Evolutionary conservation across 30 jellyfish, hydroid and myxozoan genomes (phyloP), one percentile per base, ranked within the genome.

Genomic region (Clytia hemisphaerica): DNA sequence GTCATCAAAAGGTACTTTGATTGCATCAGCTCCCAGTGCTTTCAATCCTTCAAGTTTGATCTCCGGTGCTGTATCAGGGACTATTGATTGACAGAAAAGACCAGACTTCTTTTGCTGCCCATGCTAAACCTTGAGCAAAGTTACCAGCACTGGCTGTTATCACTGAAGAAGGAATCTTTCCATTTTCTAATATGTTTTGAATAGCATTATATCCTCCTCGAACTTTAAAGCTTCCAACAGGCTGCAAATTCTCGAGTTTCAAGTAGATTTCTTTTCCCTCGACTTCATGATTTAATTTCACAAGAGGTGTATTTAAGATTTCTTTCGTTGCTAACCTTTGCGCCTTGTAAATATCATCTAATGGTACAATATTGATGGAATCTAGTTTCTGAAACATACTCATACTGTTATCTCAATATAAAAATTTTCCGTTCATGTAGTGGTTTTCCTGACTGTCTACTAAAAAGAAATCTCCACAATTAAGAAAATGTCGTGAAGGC

Each of bases 181-280:
- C 71, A 66, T 44, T 45, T 7, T 40, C 26, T 10, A 2, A 24
- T 34, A 16, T 4, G 25, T 66, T 38, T 14, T 0, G 31, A 3
- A 66, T 40, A 25, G 57, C 55, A 26, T 66, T 66, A 28, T 3
- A 25, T 22, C 57, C 55, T 25, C 79, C 79, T 6, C 79, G 79
- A 30, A 66, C 36, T 42, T 66, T 66, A 42, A 66, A 66, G 31
- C 72, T 37, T n/a, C 79, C 79, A 4, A 42, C 57, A 42, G 44
- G 45, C 57, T 66, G 79, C 19, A 27, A 16, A 24, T 6, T 27
- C 30, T 66, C 79, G 25, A 57, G 33, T 57, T 57, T 57, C 16
- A 57, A n/a, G 30, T 57, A 57, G 2, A 57, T 57, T 57, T 57
- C 70, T 57, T 57, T 57, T 4, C 30, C 6, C 4, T 38, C 45